A percentile compares a stretch with the other conserved stretches of the same genome.
These are phyloP conservation scores for Hipparchia semele DNA, from an alignment of 2,888 invertebrate species.

Conservation along the genomic window DNA sequence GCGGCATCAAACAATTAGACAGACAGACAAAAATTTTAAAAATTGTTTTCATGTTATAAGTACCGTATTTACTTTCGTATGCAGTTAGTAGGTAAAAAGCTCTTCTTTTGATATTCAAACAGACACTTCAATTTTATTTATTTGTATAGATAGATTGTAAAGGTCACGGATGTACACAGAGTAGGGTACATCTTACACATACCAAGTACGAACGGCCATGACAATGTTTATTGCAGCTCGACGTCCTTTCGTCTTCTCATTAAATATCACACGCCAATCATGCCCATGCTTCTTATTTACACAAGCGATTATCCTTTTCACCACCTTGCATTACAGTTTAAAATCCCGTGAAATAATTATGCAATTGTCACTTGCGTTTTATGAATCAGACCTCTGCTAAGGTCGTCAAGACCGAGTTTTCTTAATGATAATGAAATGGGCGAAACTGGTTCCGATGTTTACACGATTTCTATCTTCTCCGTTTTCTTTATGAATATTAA, in stretches of 20 bases:
- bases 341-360: constrained; percentile 24
- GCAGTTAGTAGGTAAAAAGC: too few species aligned
- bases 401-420: constrained; percentile 42
- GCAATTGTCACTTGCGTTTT: constrained; percentile 21
- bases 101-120: too few species aligned
- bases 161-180: constrained; percentile 4
- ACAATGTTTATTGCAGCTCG: constrained; percentile 39
- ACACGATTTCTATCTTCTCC: constrained; percentile 33
- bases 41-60: too few species aligned
- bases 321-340: not conserved
- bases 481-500: constrained; percentile 41
- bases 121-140: too few species aligned
- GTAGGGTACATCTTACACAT: constrained; percentile 1
- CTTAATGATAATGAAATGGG: constrained; percentile 37
- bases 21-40: too few species aligned
- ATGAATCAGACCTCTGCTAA: constrained; percentile 39
- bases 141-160: too few species aligned
- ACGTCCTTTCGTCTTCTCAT: constrained; percentile 38
- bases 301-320: constrained; percentile 13
- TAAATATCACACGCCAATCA: constrained; percentile 27
- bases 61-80: too few species aligned
- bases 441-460: constrained; percentile 35
- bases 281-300: constrained; percentile 16
- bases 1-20: too few species aligned
- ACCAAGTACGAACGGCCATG: constrained; percentile 40